Conservation (phyloP, 1,140 invertebrate species). For the Cydia strobilella region DNA sequence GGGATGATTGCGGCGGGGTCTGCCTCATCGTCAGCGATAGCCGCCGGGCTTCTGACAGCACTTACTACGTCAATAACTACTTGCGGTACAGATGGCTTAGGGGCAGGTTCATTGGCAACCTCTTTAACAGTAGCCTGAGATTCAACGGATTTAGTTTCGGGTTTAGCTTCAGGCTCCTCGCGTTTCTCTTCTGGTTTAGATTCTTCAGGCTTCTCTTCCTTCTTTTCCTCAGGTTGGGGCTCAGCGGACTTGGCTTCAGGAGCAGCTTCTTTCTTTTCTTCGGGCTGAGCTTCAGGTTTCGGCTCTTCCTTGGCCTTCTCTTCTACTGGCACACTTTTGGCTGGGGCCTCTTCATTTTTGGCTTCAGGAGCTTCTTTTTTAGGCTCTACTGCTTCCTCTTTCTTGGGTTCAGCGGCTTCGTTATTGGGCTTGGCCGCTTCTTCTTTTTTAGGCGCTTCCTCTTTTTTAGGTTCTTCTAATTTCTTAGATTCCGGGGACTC, state of each 20-base stretch:
- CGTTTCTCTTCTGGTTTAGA: constrained; percentile 27
- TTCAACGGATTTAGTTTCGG: constrained; percentile 50
- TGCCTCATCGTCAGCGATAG: constrained; percentile 62
- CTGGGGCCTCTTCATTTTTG: constrained; percentile 32
- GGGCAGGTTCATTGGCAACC: constrained; percentile 49
- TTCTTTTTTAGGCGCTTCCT: constrained; percentile 31
- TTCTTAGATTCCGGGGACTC: constrained; percentile 32
- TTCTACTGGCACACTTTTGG: constrained; percentile 12
- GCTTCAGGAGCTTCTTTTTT: constrained; percentile 34
- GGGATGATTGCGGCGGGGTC: constrained; percentile 60
- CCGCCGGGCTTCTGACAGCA: constrained; percentile 55
- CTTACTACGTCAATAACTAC: constrained; percentile 62
- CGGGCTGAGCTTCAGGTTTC: constrained; percentile 45
- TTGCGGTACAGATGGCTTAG: constrained; percentile 54
- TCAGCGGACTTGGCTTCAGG: constrained; percentile 44
- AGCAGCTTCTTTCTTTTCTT: constrained; percentile 43
- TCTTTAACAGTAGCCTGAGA: constrained; percentile 62
- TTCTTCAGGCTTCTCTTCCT: constrained; percentile 40
- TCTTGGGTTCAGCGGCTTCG: constrained; percentile 33
- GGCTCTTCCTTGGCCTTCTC: constrained; percentile 41
- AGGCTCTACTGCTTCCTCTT: not conserved
- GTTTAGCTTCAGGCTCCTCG: constrained; percentile 34
- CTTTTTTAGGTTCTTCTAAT: constrained; percentile 32
- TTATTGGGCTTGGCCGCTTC: constrained; percentile 27
- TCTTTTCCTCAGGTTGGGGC: constrained; percentile 34